Evolutionary conservation across 2,797 vertebrate genomes (phyloP), one percentile per base, ranked within the genome.

Genomic region (Gila robusta): DNA sequence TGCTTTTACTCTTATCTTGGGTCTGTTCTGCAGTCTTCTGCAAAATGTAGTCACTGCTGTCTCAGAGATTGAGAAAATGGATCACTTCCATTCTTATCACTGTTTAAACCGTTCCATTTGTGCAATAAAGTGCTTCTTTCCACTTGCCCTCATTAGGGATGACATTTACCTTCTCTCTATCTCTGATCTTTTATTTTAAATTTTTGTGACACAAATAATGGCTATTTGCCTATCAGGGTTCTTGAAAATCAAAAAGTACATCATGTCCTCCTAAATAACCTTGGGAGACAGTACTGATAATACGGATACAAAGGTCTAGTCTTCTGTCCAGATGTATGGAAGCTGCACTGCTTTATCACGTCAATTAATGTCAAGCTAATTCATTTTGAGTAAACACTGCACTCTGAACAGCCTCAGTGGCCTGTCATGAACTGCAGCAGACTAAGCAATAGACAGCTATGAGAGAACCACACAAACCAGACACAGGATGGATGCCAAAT

Each of bases 311-410:
- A 81, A 77, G 72, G 67, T 72, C 76, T 70, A 73, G 83, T 79
- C 81, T 88, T 84, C 83, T 67, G 52, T 79, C 84, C 83, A 86
- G 81, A 84, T 81, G 44, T 72, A 66, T 44, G 74, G 80, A 83
- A 81, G 82, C 32, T 70, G 78, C 44, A 49, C 54, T 89, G 78
- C 67, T 88, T 82, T 89, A 89, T 90, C 83, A 82, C 19, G 1
- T 84, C 87, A 89, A 89, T 91, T 90, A 89, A 81, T 84, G 82
- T 89, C 87, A 87, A 52, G 26, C 54, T 91, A 90, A 91, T 89
- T 88, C 77, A 84, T 89, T 91, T 90, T 86, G 86, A 88, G 88
- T 86, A 83, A 88, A 85, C 70, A 64, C 86, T 85, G 88, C 81
- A 81, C 72, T 89, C 82, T 39, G 56, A 73, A 78, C 47, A 81